phyloP scores from a whole-genome alignment of 2,888 invertebrate species.

The Dicyrtoma fusca region DNA sequence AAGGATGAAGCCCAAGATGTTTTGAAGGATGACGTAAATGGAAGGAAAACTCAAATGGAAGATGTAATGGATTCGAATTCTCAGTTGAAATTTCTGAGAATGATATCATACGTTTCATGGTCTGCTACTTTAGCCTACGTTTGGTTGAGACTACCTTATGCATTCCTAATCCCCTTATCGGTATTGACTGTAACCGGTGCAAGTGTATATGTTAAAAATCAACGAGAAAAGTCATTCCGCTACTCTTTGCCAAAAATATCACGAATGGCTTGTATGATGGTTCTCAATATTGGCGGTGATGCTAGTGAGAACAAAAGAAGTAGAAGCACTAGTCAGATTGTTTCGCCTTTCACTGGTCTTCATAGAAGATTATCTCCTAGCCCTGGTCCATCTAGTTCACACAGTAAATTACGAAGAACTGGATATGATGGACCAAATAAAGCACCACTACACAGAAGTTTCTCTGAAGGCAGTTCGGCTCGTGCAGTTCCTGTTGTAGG shows the following conservation, averaged over 20 bases:
- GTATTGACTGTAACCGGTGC: constrained; percentile 45
- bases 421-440: not conserved
- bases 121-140: constrained; percentile 43
- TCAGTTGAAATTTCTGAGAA: constrained; percentile 14
- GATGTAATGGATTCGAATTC: not conserved
- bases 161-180: constrained; percentile 41
- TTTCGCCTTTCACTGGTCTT: constrained; percentile 2
- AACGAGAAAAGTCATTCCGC: constrained; percentile 31
- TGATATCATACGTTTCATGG: constrained; percentile 46
- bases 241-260: constrained; percentile 45
- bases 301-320: not conserved
- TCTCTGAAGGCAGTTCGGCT: constrained; percentile 22
- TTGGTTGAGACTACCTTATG: constrained; percentile 44
- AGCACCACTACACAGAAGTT: constrained; percentile 21
- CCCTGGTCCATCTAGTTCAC: not conserved
- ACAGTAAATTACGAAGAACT: not conserved
- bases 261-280: constrained; percentile 43
- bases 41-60: not conserved
- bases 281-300: constrained; percentile 44
- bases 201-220: constrained; percentile 40
- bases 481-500: no score
- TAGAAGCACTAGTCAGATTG: constrained; percentile 13
- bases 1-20: not conserved
- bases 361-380: constrained; percentile 1
- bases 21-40: not conserved